A percentile compares a stretch with the other conserved stretches of the same genome.
These are phyloP conservation scores for Thunnus albacares DNA, from an alignment of 2,797 vertebrate species.

Conservation along the genomic window DNA sequence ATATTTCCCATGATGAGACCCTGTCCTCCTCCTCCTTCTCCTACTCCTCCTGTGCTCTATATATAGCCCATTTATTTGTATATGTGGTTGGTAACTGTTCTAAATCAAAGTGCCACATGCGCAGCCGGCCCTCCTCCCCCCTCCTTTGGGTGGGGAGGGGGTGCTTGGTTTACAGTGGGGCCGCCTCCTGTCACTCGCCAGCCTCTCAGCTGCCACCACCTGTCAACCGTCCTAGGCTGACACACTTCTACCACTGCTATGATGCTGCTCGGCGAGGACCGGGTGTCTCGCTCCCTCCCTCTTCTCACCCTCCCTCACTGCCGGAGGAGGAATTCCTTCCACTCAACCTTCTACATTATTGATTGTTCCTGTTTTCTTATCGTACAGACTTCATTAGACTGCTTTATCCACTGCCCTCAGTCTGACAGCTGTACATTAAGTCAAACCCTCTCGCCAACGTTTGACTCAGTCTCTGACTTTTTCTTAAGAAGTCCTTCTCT, in stretches of 20 bases:
- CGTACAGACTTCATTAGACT: not conserved
- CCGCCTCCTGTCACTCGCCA: slow-evolving; percentile 50
- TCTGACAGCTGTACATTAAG: not conserved
- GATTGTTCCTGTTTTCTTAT: slow-evolving; percentile 24
- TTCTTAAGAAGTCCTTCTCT: not conserved
- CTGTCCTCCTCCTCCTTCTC: slow-evolving; percentile 33
- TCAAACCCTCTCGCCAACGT: not conserved
- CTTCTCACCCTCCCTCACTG: slow-evolving; percentile 25
- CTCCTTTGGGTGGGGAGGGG: slow-evolving; percentile 38
- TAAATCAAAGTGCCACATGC: slow-evolving; percentile 88
- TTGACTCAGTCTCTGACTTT: slow-evolving; percentile 5
- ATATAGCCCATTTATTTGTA: slow-evolving; percentile 88
- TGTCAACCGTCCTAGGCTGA: slow-evolving; percentile 78
- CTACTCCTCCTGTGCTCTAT: slow-evolving; percentile 68
- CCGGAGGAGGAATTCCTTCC: slow-evolving; percentile 67
- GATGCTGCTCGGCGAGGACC: slow-evolving; percentile 71
- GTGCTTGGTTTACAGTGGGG: slow-evolving; percentile 73
- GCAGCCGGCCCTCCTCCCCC: slow-evolving; percentile 68
- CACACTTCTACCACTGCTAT: slow-evolving; percentile 73
- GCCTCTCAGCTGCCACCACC: slow-evolving; percentile 86
- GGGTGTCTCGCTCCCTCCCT: slow-evolving; percentile 60
- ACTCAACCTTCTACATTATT: slow-evolving; percentile 23
- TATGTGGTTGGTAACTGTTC: slow-evolving; percentile 89
- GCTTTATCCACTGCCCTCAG: not conserved
- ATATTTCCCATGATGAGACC: slow-evolving; percentile 74